These are phyloP conservation scores for Enoplosus armatus DNA, from an alignment of 2,797 vertebrate species.

Conservation along the genomic window DNA sequence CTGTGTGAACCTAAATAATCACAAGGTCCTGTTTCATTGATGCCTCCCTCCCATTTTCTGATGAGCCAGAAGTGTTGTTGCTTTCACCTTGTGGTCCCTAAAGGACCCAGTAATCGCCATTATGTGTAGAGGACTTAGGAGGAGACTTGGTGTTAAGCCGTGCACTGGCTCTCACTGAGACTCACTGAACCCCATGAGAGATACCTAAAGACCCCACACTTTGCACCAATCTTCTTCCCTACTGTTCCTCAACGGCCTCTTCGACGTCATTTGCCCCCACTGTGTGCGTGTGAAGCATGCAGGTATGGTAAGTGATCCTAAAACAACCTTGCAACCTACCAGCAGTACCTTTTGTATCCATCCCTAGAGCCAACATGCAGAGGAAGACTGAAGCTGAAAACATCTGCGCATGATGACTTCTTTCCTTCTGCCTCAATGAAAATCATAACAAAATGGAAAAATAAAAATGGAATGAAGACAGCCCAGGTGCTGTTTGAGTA, in stretches of 20 bases:
- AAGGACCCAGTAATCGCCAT: constrained; percentile 52
- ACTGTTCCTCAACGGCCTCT: constrained; percentile 4
- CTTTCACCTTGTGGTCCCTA: constrained; percentile 55
- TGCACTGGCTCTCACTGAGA: constrained; percentile 11
- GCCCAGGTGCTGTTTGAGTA: background rate
- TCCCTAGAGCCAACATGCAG: constrained; percentile 11
- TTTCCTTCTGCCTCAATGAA: constrained; percentile 12
- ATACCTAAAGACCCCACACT: background rate
- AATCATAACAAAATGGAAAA: constrained; percentile 9
- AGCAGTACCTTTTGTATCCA: background rate
- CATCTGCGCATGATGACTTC: background rate
- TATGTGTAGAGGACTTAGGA: constrained; percentile 36
- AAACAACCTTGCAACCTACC: constrained; percentile 4
- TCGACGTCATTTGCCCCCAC: constrained; percentile 5
- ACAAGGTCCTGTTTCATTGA: constrained; percentile 61
- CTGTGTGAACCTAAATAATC: constrained; percentile 74
- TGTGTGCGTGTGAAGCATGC: constrained; percentile 6
- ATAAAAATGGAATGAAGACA: constrained; percentile 7
- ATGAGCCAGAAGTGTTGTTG: constrained; percentile 60
- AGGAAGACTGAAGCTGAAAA: background rate
- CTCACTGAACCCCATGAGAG: constrained; percentile 19
- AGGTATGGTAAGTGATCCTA: constrained; percentile 7
- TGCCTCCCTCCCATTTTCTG: constrained; percentile 62
- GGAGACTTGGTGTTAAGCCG: constrained; percentile 22
- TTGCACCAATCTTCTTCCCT: constrained; percentile 9